Evolutionary conservation across 2,888 invertebrate species (phyloP), one percentile per base, ranked within the genome.

Genomic region (Hyppa rectilinea): DNA sequence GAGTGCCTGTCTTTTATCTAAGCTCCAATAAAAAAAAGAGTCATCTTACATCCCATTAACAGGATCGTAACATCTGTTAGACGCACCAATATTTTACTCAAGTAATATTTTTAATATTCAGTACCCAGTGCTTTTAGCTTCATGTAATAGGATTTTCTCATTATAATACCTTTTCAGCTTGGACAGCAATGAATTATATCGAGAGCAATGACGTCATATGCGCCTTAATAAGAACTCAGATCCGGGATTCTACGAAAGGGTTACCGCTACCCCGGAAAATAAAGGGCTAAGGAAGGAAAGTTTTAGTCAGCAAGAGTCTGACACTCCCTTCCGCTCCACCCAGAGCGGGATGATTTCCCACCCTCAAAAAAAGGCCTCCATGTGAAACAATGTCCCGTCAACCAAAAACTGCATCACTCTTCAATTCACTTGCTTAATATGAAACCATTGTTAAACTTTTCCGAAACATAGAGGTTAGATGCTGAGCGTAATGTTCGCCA

Each of bases 391-490:
- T 6, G 10, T 0, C 23, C 17, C 4, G 0, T 7, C 2, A 38
- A 26, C 4, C 14, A 9, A 77, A 52, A 50, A 43, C 66, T 9
- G 9, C 45, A 53, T 23, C 29, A 17, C 2, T 38, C 9, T 34
- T 23, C 36, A 2, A n/a, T 10, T 47, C 7, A 45, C 53, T n/a
- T n/a, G n/a, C n/a, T 14, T 9, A 38, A 58, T 38, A 38, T 26
- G 9, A 38, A 56, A 36, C 36, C n/a, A 36, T 20, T 49, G 14
- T 23, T 49, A 72, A 73, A 55, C 17, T 64, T 65, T 20, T 20
- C 40, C 38, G 29, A 56, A 56, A 31, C 43, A 43, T 36, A 45
- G 50, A 26, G 29, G 73, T 62, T 61, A 40, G 23, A 71, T 60
- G 38, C 45, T 45, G 45, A 50, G 29, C 34, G 12, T 23, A 34